A percentile compares a stretch with the other conserved stretches of the same genome.
These are phyloP conservation scores for Rhaphigaster nebulosa DNA, from an alignment of 2,888 invertebrate species.

Conservation along the genomic window DNA sequence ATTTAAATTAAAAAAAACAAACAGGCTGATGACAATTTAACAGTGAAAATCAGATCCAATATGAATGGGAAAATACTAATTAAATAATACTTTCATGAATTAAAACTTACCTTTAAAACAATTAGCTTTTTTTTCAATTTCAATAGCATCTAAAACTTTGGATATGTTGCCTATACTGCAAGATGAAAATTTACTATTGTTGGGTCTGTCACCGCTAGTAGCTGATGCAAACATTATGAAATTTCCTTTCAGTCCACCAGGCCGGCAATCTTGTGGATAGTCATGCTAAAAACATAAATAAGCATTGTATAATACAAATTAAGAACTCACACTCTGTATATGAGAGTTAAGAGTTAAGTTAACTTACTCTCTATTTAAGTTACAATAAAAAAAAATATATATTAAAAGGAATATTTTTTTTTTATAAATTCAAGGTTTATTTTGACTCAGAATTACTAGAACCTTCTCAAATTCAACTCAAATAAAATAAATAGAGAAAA, in stretches of 20 bases:
- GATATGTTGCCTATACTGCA: constrained; percentile 97
- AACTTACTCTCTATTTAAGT: too few species aligned
- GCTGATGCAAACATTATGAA: constrained; percentile 99
- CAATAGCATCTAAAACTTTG: constrained; percentile 91
- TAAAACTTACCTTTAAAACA: constrained; percentile 80
- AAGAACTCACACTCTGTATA: background rate
- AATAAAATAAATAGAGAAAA: background rate
- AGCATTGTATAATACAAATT: background rate
- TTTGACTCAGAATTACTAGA: background rate
- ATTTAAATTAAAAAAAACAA: background rate
- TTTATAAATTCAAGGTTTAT: background rate
- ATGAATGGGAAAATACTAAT: background rate
- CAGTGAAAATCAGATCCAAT: background rate
- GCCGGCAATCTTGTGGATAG: constrained; percentile 90
- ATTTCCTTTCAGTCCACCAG: constrained; percentile 93
- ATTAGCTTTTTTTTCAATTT: constrained; percentile 91
- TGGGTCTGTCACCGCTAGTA: constrained; percentile 96
- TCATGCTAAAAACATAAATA: constrained; percentile 81
- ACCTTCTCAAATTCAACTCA: background rate
- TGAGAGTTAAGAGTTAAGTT: too few species aligned
- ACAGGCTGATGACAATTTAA: background rate
- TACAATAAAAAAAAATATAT: background rate
- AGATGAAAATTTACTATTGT: constrained; percentile 96
- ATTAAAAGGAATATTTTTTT: background rate
- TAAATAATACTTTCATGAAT: background rate